These are phyloP conservation scores for Cacatua alba DNA, from an alignment of 2,113 vertebrate species.

Conservation along the genomic window DNA sequence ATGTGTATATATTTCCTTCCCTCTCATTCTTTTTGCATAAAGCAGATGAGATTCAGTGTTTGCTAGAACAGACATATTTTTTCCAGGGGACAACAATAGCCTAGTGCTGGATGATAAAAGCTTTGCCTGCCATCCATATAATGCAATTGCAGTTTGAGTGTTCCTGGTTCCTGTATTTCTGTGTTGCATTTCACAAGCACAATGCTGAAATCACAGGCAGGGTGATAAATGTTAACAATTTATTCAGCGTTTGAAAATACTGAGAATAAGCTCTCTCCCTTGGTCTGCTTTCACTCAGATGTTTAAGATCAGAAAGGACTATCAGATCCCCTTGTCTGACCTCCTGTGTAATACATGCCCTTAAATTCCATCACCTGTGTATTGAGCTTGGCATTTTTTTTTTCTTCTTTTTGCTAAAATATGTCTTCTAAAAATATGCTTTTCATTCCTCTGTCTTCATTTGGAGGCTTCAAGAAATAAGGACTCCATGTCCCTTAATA, in stretches of 20 bases:
- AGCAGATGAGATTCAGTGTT: neutral
- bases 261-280: neutral
- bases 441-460: neutral
- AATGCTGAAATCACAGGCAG: neutral
- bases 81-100: neutral
- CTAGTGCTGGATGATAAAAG: slow-evolving; percentile 11
- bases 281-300: neutral
- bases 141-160: neutral
- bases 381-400: neutral
- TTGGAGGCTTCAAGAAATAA: neutral
- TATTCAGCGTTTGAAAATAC: neutral
- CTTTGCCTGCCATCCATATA: slow-evolving; percentile 4
- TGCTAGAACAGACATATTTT: slow-evolving; percentile 24
- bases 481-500: neutral
- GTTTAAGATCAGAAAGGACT: neutral
- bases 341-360: neutral
- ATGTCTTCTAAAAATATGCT: neutral
- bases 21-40: slow-evolving; percentile 53
- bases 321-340: neutral
- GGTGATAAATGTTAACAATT: slow-evolving; percentile 29
- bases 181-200: neutral
- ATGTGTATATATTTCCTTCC: neutral
- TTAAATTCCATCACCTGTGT: neutral
- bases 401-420: neutral
- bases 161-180: neutral